Evolutionary conservation across 2,888 invertebrate genomes (phyloP).

Genomic region (Mamestra brassicae): DNA sequence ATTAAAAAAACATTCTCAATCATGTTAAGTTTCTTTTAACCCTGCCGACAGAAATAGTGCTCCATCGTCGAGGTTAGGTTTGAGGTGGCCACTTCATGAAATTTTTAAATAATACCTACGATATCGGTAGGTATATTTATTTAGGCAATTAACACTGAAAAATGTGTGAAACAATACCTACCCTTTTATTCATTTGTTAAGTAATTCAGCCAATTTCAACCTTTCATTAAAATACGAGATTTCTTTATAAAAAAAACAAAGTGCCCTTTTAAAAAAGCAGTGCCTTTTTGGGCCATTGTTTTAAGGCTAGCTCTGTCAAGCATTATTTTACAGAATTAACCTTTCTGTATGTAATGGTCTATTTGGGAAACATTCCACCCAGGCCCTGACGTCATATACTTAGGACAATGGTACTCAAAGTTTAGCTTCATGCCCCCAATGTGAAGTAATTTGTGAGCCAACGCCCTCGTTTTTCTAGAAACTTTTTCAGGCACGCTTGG

Average conservation of each 20-base stretch:
- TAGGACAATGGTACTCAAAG: slow-evolving; percentile 55
- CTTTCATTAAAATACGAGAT: too few relatives aligned
- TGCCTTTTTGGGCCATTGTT: neutral
- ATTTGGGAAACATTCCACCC: slow-evolving; percentile 37
- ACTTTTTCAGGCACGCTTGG: neutral
- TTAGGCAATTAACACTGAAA: too few relatives aligned
- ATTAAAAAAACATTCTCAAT: too few relatives aligned
- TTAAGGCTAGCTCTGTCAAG: neutral
- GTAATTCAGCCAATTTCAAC: too few relatives aligned
- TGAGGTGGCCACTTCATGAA: too few relatives aligned
- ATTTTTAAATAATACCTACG: too few relatives aligned
- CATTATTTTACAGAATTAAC: slow-evolving; percentile 21
- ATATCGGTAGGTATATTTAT: too few relatives aligned
- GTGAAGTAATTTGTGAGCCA: slow-evolving; percentile 37
- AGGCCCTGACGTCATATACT: slow-evolving; percentile 42
- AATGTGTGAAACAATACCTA: too few relatives aligned
- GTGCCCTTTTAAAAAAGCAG: neutral
- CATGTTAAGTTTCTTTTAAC: too few relatives aligned
- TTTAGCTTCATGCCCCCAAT: slow-evolving; percentile 38
- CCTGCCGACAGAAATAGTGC: too few relatives aligned
- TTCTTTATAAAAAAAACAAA: neutral
- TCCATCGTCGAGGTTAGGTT: too few relatives aligned
- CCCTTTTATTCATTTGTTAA: too few relatives aligned
- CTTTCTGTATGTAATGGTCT: slow-evolving; percentile 18
- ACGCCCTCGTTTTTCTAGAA: slow-evolving; percentile 20